Conservation (phyloP, 2,113 vertebrate genomes). For the Tupaia chinensis region DNA sequence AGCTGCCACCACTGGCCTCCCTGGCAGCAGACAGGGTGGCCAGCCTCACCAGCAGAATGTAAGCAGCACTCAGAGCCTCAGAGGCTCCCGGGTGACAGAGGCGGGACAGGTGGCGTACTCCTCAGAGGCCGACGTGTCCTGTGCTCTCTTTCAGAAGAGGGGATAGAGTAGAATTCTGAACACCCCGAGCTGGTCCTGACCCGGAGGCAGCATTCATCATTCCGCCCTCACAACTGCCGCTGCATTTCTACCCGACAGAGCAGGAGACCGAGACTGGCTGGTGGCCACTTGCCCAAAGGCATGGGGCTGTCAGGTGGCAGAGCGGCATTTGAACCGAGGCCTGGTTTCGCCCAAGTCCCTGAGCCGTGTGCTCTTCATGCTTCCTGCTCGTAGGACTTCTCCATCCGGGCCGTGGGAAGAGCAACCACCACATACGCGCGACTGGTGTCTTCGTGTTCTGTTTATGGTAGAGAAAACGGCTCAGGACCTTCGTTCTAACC, state of each 20-base stretch:
- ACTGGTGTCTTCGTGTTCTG: accelerated
- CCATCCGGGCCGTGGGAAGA: neutral
- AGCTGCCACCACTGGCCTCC: accelerated
- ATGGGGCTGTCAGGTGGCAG: accelerated
- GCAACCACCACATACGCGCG: accelerated
- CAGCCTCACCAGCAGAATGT: accelerated
- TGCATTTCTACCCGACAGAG: neutral
- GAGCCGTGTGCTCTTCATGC: neutral
- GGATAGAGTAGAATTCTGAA: neutral
- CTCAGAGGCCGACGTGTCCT: accelerated
- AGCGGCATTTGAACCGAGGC: neutral
- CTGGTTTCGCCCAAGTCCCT: neutral
- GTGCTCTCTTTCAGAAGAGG: accelerated
- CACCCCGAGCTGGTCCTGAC: neutral
- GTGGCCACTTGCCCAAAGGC: neutral
- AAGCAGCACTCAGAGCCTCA: accelerated
- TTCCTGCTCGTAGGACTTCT: neutral
- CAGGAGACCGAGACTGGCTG: neutral
- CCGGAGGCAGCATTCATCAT: no score
- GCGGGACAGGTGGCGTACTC: neutral
- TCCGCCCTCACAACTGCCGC: neutral
- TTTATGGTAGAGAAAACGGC: neutral
- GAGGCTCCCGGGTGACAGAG: accelerated
- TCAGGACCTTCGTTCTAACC: neutral
- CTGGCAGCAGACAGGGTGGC: neutral